phyloP scores from a whole-genome alignment of 2,888 invertebrate species.

The Drosophila barbarae region DNA sequence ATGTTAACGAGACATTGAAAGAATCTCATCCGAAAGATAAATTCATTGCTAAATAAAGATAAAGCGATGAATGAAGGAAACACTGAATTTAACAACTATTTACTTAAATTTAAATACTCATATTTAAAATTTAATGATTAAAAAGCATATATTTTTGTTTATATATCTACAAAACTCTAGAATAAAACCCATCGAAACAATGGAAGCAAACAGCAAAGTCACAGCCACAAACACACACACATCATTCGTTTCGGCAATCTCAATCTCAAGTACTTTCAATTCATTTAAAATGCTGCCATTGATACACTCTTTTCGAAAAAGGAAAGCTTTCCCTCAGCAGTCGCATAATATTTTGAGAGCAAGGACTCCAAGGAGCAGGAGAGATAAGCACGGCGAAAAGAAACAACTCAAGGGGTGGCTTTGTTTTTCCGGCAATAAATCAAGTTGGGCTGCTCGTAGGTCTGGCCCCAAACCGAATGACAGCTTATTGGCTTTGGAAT shows the following conservation, averaged over 20 bases:
- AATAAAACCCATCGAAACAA: constrained; percentile 5
- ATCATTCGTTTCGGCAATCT: constrained; percentile 46
- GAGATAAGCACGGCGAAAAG: constrained; percentile 9
- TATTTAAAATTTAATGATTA: background rate
- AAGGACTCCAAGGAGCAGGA: constrained; percentile 15
- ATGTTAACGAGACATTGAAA: constrained; percentile 31
- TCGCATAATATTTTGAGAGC: constrained; percentile 56
- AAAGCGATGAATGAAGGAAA: background rate
- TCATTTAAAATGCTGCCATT: constrained; percentile 47
- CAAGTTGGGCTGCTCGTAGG: constrained; percentile 55
- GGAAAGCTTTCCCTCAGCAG: constrained; percentile 49
- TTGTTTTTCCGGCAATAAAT: constrained; percentile 68
- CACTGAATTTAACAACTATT: background rate
- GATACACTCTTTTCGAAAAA: constrained; percentile 50
- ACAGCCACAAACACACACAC: constrained; percentile 41
- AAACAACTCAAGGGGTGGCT: constrained; percentile 59
- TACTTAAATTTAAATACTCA: background rate
- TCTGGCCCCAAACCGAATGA: constrained; percentile 61
- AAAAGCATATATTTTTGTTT: background rate
- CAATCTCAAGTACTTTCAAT: constrained; percentile 47
- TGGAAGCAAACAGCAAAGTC: constrained; percentile 20
- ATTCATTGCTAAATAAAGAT: background rate
- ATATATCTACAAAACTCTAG: background rate
- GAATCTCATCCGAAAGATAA: constrained; percentile 1
- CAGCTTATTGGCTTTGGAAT: constrained; percentile 71